Percentiles rank a stretch among this genome's conserved stretches.
Evolutionary conservation across 2,888 invertebrate species (phyloP).

Genomic region (Bembecia ichneumoniformis): DNA sequence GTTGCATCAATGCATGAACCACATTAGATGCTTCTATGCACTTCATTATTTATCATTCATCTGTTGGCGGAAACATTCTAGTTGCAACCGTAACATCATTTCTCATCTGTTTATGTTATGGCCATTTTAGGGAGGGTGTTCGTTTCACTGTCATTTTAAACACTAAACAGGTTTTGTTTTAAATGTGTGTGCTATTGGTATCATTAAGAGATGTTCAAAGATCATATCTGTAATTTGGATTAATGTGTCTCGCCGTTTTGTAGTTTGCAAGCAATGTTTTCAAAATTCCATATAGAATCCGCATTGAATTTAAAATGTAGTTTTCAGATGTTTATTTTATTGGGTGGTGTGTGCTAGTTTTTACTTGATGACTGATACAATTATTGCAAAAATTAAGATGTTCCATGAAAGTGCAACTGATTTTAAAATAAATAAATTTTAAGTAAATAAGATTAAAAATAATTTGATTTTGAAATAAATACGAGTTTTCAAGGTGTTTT

Average conservation of each 20-base stretch:
- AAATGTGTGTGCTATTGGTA: not conserved
- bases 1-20: conserved; percentile 69
- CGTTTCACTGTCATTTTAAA: not conserved
- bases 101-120: not conserved
- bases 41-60: conserved; percentile 46
- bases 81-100: conserved; percentile 7
- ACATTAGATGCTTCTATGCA: conserved; percentile 65
- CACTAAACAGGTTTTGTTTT: not conserved
- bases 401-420: no score
- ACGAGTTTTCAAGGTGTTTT: no score
- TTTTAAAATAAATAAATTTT: no score
- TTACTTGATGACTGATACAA: no score
- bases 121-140: not conserved
- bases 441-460: no score
- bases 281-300: no score
- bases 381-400: no score
- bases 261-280: not conserved
- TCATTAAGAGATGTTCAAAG: not conserved
- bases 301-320: no score
- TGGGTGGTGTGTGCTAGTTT: no score
- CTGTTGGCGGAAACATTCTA: conserved; percentile 9
- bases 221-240: not conserved
- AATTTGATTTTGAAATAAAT: no score
- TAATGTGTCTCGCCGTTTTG: not conserved
- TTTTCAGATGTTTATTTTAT: no score